phyloP scores from a whole-genome alignment of 2,113 vertebrate species.

The Oriolus oriolus region DNA sequence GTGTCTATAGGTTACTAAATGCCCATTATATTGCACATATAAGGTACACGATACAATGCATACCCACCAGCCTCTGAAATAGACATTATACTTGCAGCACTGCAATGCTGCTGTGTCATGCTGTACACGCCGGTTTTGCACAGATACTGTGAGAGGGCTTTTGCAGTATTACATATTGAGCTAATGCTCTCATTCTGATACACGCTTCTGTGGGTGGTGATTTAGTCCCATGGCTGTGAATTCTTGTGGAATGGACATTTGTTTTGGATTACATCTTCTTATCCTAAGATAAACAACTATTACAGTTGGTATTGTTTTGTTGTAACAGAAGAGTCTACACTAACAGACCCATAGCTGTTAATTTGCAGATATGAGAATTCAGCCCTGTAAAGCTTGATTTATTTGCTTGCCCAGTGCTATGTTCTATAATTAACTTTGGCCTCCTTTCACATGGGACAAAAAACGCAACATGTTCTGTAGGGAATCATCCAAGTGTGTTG shows the following conservation, averaged over 20 bases:
- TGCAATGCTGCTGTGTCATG: neutral
- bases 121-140: neutral
- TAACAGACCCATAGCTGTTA: neutral
- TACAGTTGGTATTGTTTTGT: neutral
- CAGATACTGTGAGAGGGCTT: neutral
- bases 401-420: neutral
- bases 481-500: conserved; percentile 13
- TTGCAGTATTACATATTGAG: neutral
- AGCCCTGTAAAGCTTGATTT: conserved; percentile 20
- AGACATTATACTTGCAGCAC: neutral
- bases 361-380: conserved; percentile 32
- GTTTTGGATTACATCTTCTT: neutral
- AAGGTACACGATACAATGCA: neutral
- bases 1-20: neutral
- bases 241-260: neutral
- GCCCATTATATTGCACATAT: neutral
- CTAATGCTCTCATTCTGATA: neutral
- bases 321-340: neutral
- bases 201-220: neutral
- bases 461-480: neutral
- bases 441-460: conserved; percentile 27
- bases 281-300: neutral
- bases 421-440: conserved; percentile 36
- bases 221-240: neutral
- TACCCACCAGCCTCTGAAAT: neutral